Evolutionary conservation across 2,888 invertebrate species (phyloP), one percentile per base, ranked within the genome.

Genomic region (Hirtodrosophila alboralis): DNA sequence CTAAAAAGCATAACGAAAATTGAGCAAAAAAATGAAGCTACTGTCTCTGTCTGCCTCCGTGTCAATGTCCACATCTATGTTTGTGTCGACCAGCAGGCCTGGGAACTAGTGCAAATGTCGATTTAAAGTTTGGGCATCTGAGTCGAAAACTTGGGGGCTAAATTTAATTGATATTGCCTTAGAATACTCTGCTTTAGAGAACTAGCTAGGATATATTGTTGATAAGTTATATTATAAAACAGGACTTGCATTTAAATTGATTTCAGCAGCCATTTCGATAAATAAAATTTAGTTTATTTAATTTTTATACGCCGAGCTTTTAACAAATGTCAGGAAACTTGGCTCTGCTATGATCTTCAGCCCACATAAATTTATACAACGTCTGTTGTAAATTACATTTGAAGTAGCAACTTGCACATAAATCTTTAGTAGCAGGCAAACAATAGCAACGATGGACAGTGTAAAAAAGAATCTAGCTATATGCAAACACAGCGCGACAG

Each of bases 1-100:
- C 84, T 83, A 83, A 83, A 79, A 81, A 81, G 84, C 79, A 83
- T 84, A 80, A 81, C 80, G 73, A 64, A 84, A 81, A 72, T 67
- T 74, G 63, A 72, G 41, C n/a, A 60, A 58, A 68, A 70, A 64
- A 57, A 57, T 66, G 70, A 57, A 66, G 70, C 57, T 38, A 57
- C 41, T 69, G 63, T 68, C 53, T 63, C 58, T 57, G 14, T 31
- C 34, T 5, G 7, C 27, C 28, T 7, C 12, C 2, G 6, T 23
- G 23, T 16, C 2, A 5, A 4, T 3, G 14, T 10, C 33, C 30
- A 27, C 5, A 4, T 21, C 12, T 7, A 2, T 51, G 44, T 31
- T 9, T 10, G 53, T 23, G 34, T 18, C 18, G 18, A 18, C 18
- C 31, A 30, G 23, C 7, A 40, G 48, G 36, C 37, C 30, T 41